Evolutionary conservation across 23 tunicate species (phyloP).

Genomic region (Halocynthia aurantium): DNA sequence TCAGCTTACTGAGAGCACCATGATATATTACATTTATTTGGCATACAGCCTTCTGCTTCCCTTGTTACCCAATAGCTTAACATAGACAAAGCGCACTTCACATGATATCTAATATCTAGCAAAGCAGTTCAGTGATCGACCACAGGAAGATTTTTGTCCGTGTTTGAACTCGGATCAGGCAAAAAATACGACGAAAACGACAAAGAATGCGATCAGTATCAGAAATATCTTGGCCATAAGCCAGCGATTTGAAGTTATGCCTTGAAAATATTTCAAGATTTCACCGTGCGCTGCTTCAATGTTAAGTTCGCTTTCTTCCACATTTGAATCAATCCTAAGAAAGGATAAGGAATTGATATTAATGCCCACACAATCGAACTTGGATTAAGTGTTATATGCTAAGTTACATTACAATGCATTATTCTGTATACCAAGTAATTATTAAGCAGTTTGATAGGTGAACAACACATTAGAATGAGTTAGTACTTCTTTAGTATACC

Average conservation of each 20-base stretch:
- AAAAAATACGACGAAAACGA: conserved; percentile 95
- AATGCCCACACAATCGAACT: no score
- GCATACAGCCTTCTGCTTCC: no score
- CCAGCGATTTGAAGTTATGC: conserved; percentile 97
- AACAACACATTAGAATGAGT: no score
- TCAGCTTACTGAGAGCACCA: no score
- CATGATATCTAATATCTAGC: no score
- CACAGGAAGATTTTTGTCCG: no score
- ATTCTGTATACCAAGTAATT: not conserved
- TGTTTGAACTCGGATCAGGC: conserved; percentile 29
- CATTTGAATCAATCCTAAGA: conserved; percentile 86
- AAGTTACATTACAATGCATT: not conserved
- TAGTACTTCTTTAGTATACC: no score
- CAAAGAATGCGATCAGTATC: conserved; percentile 80
- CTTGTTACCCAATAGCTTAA: no score
- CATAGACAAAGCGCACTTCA: no score
- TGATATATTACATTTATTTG: no score
- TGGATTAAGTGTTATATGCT: not conserved
- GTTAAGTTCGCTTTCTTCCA: conserved; percentile 90
- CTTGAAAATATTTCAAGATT: conserved; percentile 86
- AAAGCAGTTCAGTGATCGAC: no score
- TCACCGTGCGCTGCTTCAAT: conserved; percentile 93
- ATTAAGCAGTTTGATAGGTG: no score
- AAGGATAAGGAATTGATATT: not conserved
- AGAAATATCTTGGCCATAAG: conserved; percentile 93